Base-by-base conservation (phyloP, 1,140 invertebrate species). In the Hyposmocoma kahamanoa region DNA sequence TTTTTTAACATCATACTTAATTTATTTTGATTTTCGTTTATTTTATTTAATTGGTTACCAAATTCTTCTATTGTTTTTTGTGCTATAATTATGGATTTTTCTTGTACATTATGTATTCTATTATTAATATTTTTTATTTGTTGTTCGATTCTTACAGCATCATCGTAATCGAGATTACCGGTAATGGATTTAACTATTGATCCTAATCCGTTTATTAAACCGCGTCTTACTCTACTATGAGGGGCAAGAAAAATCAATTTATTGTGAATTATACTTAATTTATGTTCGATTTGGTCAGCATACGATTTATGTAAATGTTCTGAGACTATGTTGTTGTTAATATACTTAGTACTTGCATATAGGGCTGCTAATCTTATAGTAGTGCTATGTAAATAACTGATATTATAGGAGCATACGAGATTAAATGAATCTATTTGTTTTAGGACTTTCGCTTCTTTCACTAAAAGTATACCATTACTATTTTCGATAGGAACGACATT, bases 401-500 rank as follows among this genome's bases (percentile, higher is more conserved):
- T 22, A 22, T 49, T 57, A 48, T 49, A 52, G 22, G 45, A 18
- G 28, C 49, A 51, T 20, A 42, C 47, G 18, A 53, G 36, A 41
- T 42, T 45, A 53, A 53, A 53, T 28, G 50, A 45, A 38, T 53
- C 50, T 49, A 43, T 42, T 47, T 57, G 55, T 43, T 46, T 46
- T 3, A 18, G 36, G 6, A 19, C 4, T 20, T 39, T 18, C 20
- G 3, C 36, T 39, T 39, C 3, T n/a, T 17, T 39, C 5, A 39
- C 4, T 3, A 39, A 5, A 8, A 39, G 36, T 3, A 39, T 39
- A 9, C 36, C 36, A 19, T 39, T 39, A 8, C 2, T 3, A 39
- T 19, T 39, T 4, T 39, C 17, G 5, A 39, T n/a, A 3, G 36
- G 36, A 2, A 19, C 5, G 4, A 39, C 20, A 13, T 5, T 20